These are phyloP conservation scores for Drosophila ananassae DNA, from an alignment of 1,140 invertebrate species.

Conservation along the genomic window DNA sequence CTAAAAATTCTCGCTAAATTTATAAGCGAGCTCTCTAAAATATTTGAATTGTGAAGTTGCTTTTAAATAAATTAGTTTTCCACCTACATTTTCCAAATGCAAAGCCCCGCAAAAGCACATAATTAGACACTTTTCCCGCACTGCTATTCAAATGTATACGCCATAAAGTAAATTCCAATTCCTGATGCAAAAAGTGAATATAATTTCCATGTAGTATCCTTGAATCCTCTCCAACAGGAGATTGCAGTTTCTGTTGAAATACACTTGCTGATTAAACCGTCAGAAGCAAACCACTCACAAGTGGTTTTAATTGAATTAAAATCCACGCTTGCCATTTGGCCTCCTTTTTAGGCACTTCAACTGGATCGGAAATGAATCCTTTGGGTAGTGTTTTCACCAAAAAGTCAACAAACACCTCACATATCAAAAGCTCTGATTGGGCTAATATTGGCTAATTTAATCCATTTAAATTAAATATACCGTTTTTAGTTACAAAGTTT, in stretches of 20 bases:
- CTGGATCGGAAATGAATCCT: neutral
- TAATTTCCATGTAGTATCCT: slow-evolving; percentile 9
- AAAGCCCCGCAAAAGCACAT: slow-evolving; percentile 12
- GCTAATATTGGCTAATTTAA: slow-evolving; percentile 10
- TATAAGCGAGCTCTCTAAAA: neutral
- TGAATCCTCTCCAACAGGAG: slow-evolving; percentile 3
- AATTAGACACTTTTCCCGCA: slow-evolving; percentile 37
- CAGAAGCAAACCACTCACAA: slow-evolving; percentile 9
- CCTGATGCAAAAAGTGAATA: neutral
- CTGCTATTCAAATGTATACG: neutral
- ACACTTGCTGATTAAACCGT: slow-evolving; percentile 7
- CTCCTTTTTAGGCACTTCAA: neutral
- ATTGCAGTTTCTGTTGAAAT: slow-evolving; percentile 4
- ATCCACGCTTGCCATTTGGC: slow-evolving; percentile 1
- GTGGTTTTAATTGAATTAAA: slow-evolving; percentile 54
- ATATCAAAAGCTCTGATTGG: neutral
- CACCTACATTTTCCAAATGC: neutral
- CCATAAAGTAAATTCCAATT: neutral
- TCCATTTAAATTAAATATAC: neutral
- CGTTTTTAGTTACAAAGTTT: neutral
- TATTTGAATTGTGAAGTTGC: slow-evolving; percentile 26
- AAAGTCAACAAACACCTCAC: slow-evolving; percentile 1
- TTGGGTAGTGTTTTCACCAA: neutral
- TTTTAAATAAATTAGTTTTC: slow-evolving; percentile 52
- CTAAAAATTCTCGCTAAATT: neutral